Base-by-base conservation (phyloP, 2,797 vertebrate genomes). In the Acanthurus leucopareius region DNA sequence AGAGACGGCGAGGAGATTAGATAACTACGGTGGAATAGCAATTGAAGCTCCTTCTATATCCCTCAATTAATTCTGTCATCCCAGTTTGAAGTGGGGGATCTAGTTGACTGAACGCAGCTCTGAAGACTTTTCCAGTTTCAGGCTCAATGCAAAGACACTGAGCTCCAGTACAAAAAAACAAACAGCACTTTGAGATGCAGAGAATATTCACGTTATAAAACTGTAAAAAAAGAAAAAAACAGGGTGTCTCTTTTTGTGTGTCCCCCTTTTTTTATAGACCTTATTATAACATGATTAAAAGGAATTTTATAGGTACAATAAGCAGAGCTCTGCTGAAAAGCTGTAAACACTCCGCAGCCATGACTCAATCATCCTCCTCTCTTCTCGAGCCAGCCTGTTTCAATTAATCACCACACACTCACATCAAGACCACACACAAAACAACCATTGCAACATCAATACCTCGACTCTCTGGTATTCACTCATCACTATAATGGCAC, bases 261-360 rank as follows among this genome's bases (percentile, higher is more conserved):
- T 80, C 78, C 84, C 32, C 7, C 1, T 35, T 32, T 76, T 78
- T 86, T 82, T 83, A 85, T 69, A 63, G 67, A 62, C 14, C 22
- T 7, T 35, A 35, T 52, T 52, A 54, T 88, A 83, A 87, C 82
- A 77, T 80, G 73, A 83, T 84, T 75, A 53, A 72, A 81, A 75
- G 48, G 35, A 20, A 1, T 72, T 89, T 92, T 84, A 92, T 84
- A 58, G 79, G 62, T 68, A 74, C 52, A 84, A 84, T 86, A 73
- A 87, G 47, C 69, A 59, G 76, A 75, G 80, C 77, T 47, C 66
- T 40, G 75, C 62, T 76, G 68, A 82, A 84, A 76, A 72, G 83
- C 82, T 73, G 77, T 80, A 87, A 89, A 89, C 85, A 86, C 68
- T 77, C 59, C 42, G 81, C 47, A 67, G 73, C 54, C 47, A 57